Base-by-base conservation (phyloP, 1,140 invertebrate species). In the Bombus pyrosoma region DNA sequence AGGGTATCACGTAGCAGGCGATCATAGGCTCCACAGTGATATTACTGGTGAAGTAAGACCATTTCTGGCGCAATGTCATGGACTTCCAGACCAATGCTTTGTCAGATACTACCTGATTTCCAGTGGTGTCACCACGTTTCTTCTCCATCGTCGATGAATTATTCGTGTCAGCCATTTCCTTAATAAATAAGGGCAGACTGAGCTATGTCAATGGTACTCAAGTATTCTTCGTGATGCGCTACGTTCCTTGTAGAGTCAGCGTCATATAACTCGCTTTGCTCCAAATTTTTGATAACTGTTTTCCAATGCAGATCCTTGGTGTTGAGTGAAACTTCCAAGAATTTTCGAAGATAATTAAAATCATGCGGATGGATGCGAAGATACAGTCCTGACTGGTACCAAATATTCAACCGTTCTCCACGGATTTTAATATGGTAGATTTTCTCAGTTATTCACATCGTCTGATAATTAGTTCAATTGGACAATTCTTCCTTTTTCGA, bases 11-110 rank as follows among this genome's bases (percentile, higher is more conserved):
- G 91, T 97, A 98, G 86, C 97, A 97, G 0, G 97, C 97, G 57
- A 98, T 93, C 94, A 98, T 97, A 0, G 97, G 97, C 91, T 98
- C 97, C 9, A 98, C 97, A 0, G 97, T 98, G 59, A 97, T 97
- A 90, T 97, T 96, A 53, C 92, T 92, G 34, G 94, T 83, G 10
- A 96, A 80, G 73, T 92, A 94, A n/a, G 87, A 87, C 80, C 93
- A 93, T 84, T 95, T 96, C 78, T 94, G 87, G 13, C 88, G 69
- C 0, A 93, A 18, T 15, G 85, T 93, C 93, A 94, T 93, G 0
- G 89, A 88, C 43, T 91, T 92, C 93, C 93, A 93, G 9, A 83
- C 85, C 18, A 90, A 76, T 0, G 85, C 73, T 47, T 74, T 81
- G 25, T 81, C 79, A 28, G 81, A 32, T 39, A 81, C 71, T 12